Conservation (phyloP, 92 coral and sea anemone species). For the Phymanthus crucifer region DNA sequence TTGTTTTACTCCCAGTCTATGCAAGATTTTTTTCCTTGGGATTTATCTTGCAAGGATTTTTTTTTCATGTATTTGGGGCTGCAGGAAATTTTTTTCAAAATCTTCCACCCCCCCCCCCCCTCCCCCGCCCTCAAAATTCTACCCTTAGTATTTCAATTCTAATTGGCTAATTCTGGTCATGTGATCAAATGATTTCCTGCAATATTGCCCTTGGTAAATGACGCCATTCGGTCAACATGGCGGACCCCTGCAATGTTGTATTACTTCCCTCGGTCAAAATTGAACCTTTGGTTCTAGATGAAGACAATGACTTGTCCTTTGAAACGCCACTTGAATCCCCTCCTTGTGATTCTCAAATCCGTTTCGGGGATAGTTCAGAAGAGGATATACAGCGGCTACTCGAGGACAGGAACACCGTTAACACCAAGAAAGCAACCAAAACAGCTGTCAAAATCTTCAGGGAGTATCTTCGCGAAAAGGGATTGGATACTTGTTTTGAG, state of each 20-base stretch:
- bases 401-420: slow-evolving; percentile 73
- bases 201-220: slow-evolving; percentile 26
- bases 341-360: slow-evolving; percentile 58
- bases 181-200: slow-evolving; percentile 13
- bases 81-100: too few relatives aligned
- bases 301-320: slow-evolving; percentile 32
- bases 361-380: slow-evolving; percentile 85
- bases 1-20: too few relatives aligned
- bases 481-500: slow-evolving; percentile 73
- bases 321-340: slow-evolving; percentile 45
- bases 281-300: slow-evolving; percentile 50
- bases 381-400: slow-evolving; percentile 81
- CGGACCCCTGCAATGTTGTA: slow-evolving; percentile 33
- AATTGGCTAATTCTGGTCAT: slow-evolving; percentile 29
- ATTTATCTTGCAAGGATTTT: too few relatives aligned
- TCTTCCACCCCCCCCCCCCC: too few relatives aligned
- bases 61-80: too few relatives aligned
- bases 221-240: slow-evolving; percentile 40
- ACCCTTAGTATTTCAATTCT: neutral
- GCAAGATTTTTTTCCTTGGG: too few relatives aligned
- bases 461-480: slow-evolving; percentile 83
- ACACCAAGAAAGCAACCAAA: slow-evolving; percentile 76
- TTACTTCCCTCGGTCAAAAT: slow-evolving; percentile 57
- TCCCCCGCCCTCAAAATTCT: too few relatives aligned
- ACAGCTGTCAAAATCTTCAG: slow-evolving; percentile 85